Evolutionary conservation across 1,140 invertebrate genomes (phyloP).

Genomic region (Sarcophaga peregrina): DNA sequence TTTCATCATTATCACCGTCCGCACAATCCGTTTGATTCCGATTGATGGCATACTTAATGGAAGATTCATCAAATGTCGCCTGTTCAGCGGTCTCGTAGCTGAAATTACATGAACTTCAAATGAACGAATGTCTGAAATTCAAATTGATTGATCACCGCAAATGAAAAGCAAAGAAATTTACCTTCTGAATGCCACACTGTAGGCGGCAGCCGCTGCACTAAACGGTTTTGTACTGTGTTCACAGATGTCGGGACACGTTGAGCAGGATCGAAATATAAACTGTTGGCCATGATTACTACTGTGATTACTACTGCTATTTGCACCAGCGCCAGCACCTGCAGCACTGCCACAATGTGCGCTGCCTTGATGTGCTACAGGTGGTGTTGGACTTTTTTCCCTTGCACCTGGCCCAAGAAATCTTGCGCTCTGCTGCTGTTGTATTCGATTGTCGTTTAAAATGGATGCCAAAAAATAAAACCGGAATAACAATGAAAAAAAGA

Average conservation of each 20-base stretch:
- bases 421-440: constrained; percentile 66
- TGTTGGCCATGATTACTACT: constrained; percentile 52
- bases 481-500: background rate
- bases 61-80: constrained; percentile 60
- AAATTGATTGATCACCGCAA: background rate
- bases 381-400: constrained; percentile 66
- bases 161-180: constrained; percentile 44
- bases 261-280: constrained; percentile 63
- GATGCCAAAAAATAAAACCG: too few relatives aligned
- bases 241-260: constrained; percentile 65
- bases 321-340: constrained; percentile 53
- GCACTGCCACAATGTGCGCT: constrained; percentile 62
- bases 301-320: constrained; percentile 54
- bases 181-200: constrained; percentile 65
- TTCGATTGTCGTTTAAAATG: background rate
- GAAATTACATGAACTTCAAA: constrained; percentile 17
- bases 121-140: background rate
- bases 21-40: constrained; percentile 61
- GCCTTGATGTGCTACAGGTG: constrained; percentile 65
- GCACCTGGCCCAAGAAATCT: constrained; percentile 67
- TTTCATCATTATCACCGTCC: constrained; percentile 59
- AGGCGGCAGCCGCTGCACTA: constrained; percentile 60
- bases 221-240: constrained; percentile 66
- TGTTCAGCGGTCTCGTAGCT: constrained; percentile 64
- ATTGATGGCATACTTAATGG: constrained; percentile 62